Percentiles rank a stretch among this genome's conserved stretches.
phyloP scores from a whole-genome alignment of 2,113 vertebrate genomes.

The Psettodes erumei region DNA sequence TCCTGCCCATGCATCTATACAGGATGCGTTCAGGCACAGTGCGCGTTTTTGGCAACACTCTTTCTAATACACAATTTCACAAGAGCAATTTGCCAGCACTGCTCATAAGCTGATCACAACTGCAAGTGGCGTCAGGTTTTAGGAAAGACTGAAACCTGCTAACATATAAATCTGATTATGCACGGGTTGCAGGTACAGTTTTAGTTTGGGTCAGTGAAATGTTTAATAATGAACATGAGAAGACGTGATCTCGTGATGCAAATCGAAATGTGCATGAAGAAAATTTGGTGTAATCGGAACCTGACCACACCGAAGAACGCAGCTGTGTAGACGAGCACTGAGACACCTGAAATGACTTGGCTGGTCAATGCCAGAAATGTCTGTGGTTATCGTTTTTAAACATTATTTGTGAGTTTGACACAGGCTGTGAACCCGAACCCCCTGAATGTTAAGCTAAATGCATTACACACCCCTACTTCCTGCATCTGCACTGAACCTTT shows the following conservation, averaged over 20 bases:
- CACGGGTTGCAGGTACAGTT: not conserved
- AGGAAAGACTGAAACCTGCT: not conserved
- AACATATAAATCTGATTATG: not conserved
- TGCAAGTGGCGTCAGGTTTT: too few relatives aligned
- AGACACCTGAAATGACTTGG: not conserved
- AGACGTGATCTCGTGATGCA: not conserved
- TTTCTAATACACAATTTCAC: not conserved
- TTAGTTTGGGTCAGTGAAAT: not conserved
- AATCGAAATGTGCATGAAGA: not conserved
- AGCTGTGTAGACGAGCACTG: not conserved
- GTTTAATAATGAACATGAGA: not conserved
- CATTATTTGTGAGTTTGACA: not conserved
- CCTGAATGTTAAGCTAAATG: not conserved
- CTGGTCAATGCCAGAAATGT: not conserved
- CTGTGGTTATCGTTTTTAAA: not conserved
- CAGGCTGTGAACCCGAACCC: not conserved
- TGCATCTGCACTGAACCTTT: slow-evolving; percentile 2
- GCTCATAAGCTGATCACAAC: too few relatives aligned
- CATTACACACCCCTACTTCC: not conserved
- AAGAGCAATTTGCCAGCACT: too few relatives aligned
- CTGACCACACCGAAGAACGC: too few relatives aligned
- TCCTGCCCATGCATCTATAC: not conserved
- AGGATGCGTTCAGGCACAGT: not conserved
- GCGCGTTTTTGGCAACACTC: not conserved
- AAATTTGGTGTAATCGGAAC: not conserved